Conservation (phyloP, 2,113 vertebrate genomes). For the Etheostoma cragini region DNA sequence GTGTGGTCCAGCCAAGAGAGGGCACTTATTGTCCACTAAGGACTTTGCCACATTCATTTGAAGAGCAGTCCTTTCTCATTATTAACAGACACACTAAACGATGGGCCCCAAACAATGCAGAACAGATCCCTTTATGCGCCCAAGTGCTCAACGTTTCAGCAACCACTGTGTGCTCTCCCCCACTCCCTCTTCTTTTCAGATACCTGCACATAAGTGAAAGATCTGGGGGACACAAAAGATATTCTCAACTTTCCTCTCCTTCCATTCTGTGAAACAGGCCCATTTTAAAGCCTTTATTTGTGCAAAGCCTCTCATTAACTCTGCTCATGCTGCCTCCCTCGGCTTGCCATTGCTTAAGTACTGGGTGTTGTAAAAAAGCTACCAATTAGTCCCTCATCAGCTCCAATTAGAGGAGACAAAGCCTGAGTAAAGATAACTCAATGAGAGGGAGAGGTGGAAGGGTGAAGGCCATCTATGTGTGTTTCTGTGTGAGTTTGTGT, state of each 20-base stretch:
- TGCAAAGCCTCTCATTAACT: constrained; percentile 96
- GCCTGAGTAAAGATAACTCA: constrained; percentile 96
- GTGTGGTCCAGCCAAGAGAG: constrained; percentile 79
- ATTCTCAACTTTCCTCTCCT: constrained; percentile 85
- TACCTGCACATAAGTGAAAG: constrained; percentile 85
- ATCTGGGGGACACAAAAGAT: constrained; percentile 82
- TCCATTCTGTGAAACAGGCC: constrained; percentile 78
- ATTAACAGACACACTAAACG: constrained; percentile 85
- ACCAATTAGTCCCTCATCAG: constrained; percentile 99
- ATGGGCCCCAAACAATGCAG: constrained; percentile 81
- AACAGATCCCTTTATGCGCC: constrained; percentile 84
- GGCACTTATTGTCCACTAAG: constrained; percentile 79
- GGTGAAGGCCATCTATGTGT: constrained; percentile 58
- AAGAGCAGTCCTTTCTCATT: constrained; percentile 82
- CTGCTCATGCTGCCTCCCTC: constrained; percentile 90
- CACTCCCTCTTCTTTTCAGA: constrained; percentile 81
- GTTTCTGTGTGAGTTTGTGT: constrained; percentile 51
- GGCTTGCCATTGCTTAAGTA: constrained; percentile 90
- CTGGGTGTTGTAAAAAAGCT: constrained; percentile 89
- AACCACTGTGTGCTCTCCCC: constrained; percentile 64
- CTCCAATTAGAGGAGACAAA: constrained; percentile 99
- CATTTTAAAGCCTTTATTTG: constrained; percentile 84
- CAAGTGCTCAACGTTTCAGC: constrained; percentile 82
- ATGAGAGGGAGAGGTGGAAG: constrained; percentile 86
- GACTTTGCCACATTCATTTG: constrained; percentile 85